A percentile compares a stretch with the other conserved stretches of the same genome.
Conservation (phyloP, 1,140 invertebrate species). For the Holotrichia oblita region DNA sequence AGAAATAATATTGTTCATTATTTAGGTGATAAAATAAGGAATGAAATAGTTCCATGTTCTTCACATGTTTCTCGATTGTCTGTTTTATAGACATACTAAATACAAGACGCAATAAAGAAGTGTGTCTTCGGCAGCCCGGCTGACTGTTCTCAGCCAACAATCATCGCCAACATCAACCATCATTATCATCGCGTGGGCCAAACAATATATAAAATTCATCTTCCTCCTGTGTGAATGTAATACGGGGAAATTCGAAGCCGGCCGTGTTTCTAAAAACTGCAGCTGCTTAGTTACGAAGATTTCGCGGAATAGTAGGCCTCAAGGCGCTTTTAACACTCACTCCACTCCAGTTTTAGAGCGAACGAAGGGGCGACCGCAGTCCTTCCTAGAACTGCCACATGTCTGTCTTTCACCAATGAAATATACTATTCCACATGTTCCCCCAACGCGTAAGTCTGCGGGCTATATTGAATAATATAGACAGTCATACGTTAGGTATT, state of each 20-base stretch:
- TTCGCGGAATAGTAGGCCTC: conserved; percentile 34
- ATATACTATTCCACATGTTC: conserved; percentile 19
- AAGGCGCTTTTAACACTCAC: conserved; percentile 31
- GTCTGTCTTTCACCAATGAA: not conserved
- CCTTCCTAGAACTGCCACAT: conserved; percentile 34
- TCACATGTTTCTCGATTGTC: not conserved
- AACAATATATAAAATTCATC: conserved; percentile 33
- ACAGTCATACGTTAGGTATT: not conserved
- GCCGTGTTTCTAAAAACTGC: conserved; percentile 28
- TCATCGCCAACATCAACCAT: conserved; percentile 14
- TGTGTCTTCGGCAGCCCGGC: not conserved
- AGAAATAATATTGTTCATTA: too few species aligned
- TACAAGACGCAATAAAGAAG: too few species aligned
- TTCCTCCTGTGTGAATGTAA: not conserved
- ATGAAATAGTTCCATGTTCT: too few species aligned
- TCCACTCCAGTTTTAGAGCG: conserved; percentile 28
- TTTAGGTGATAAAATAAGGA: too few species aligned
- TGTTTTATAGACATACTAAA: not conserved
- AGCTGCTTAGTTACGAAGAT: conserved; percentile 32
- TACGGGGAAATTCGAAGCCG: conserved; percentile 23
- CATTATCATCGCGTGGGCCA: conserved; percentile 29
- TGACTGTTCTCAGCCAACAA: not conserved
- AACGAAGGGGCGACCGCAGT: conserved; percentile 27
- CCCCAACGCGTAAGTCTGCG: not conserved
- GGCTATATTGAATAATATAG: conserved; percentile 1